Percentiles rank a stretch among this genome's conserved stretches.
Evolutionary conservation across 1,140 invertebrate genomes (phyloP).

Genomic region (Asbolus verrucosus): DNA sequence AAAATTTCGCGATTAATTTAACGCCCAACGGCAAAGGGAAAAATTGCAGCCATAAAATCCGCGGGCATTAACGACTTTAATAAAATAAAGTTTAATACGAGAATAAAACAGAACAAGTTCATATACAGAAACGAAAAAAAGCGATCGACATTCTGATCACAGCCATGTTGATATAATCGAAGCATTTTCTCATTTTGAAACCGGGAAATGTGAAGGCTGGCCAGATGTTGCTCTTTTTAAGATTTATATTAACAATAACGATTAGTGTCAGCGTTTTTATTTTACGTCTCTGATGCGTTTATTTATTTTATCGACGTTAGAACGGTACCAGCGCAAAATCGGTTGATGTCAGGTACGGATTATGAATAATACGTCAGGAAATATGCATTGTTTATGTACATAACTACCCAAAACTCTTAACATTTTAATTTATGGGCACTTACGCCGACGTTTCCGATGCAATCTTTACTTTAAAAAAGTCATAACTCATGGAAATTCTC

Average conservation of each 20-base stretch:
- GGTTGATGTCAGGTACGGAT: not conserved
- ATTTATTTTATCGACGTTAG: too few relatives aligned
- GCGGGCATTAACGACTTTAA: too few relatives aligned
- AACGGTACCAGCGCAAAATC: not conserved
- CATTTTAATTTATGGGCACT: slow-evolving; percentile 2
- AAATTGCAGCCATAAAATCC: too few relatives aligned
- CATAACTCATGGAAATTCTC: not conserved
- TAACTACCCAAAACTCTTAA: not conserved
- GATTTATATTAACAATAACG: not conserved
- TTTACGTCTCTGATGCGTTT: too few relatives aligned
- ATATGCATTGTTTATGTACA: not conserved
- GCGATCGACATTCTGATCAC: not conserved
- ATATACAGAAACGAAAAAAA: not conserved
- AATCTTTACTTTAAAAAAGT: slow-evolving; percentile 1
- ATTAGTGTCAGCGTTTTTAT: too few relatives aligned
- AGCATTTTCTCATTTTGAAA: not conserved
- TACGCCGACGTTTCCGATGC: slow-evolving; percentile 5
- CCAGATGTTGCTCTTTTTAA: not conserved
- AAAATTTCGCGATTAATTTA: too few relatives aligned
- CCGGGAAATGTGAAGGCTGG: not conserved
- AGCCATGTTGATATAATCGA: too few relatives aligned
- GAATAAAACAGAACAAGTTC: too few relatives aligned
- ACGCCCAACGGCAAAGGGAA: too few relatives aligned
- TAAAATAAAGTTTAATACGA: too few relatives aligned
- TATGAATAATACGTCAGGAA: not conserved